Conservation (phyloP, 1,140 invertebrate species). For the Eciton burchellii region DNA sequence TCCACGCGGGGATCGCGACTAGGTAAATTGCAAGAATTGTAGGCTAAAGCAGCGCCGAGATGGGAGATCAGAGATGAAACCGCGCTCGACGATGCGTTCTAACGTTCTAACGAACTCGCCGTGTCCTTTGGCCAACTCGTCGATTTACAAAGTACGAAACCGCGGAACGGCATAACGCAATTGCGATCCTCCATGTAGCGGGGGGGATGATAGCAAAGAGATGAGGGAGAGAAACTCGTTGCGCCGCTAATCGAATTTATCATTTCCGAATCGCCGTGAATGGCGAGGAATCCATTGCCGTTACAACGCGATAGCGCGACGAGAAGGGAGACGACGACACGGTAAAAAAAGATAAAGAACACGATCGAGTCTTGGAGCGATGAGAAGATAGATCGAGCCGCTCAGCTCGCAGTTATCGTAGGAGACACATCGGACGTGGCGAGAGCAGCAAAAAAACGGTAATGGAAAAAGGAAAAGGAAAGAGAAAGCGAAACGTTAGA, state of each 20-base stretch:
- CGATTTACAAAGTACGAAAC: constrained; percentile 10
- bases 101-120: constrained; percentile 12
- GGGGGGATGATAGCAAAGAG: too few species aligned
- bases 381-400: too few species aligned
- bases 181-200: too few species aligned
- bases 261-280: too few species aligned
- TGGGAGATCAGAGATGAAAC: neutral
- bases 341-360: neutral
- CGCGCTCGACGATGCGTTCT: neutral
- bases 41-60: neutral
- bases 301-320: too few species aligned
- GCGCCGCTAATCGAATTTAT: too few species aligned
- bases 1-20: constrained; percentile 10
- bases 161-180: too few species aligned
- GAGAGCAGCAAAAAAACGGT: neutral
- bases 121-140: constrained; percentile 34
- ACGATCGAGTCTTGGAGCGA: too few species aligned
- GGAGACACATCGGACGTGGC: neutral
- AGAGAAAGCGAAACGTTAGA: neutral
- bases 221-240: too few species aligned
- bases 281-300: too few species aligned
- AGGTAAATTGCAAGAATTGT: constrained; percentile 48
- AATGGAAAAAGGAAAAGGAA: neutral
- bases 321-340: neutral
- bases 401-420: too few species aligned